Evolutionary conservation across 2,797 vertebrate genomes (phyloP), one percentile per base, ranked within the genome.

Genomic region (Centroberyx gerrardi): DNA sequence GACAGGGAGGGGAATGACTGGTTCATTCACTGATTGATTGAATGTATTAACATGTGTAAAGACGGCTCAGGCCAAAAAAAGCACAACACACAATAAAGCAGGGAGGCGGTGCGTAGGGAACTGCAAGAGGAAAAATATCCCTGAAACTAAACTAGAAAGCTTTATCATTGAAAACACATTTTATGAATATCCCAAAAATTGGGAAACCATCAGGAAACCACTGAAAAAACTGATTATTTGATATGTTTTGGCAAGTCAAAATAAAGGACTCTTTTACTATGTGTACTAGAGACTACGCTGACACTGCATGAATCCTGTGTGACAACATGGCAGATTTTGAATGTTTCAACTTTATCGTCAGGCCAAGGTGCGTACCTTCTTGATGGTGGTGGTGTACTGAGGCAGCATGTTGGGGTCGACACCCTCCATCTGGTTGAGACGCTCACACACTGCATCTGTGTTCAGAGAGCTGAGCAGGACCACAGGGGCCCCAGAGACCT

Each of bases 371-470:
- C 33, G 76, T 80, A 99, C 98, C 97, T 99, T 99, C 88, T 91
- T 97, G 82, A 99, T 92, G 27, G 96, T 99, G 61, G 95, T 77
- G 40, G 94, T 94, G 76, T 99, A 99, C 86, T 97, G 97, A 69
- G 95, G 84, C 71, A 99, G 81, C 97, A 99, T 95, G 86, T 55
- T 95, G 76, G 95, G 90, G 78, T 99, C 97, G 66, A 99, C 88
- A 36, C 98, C 98, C 42, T 99, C 97, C 2, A 97, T 94, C 56
- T 95, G 96, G 66, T 93, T 96, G 80, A 99, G 90, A 42, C 93
- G 96, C 81, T 99, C 97, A 74, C 97, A 99, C 46, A 99, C 93
- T 0, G 93, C 91, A 5, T 98, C 97, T 22, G 97, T 98, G 40
- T 78, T 97, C 95, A 99, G 93, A 10, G 97, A 93, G 83, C 96